Evolutionary conservation across 2,797 vertebrate genomes (phyloP).

Genomic region (Eospalax fontanierii): DNA sequence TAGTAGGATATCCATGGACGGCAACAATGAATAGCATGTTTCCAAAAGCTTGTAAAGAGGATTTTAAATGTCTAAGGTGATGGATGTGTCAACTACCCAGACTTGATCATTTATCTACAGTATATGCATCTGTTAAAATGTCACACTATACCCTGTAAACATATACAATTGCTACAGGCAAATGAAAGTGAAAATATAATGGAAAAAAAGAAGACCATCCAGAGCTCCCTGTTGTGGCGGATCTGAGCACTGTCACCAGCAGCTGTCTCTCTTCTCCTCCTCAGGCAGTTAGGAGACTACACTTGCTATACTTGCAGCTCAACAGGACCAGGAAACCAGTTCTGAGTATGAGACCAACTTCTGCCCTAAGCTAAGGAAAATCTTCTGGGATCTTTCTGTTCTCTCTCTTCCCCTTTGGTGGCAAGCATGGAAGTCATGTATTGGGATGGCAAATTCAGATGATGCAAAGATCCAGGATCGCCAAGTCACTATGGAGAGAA

Average conservation of each 20-base stretch:
- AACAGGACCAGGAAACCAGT: not conserved
- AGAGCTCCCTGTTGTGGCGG: not conserved
- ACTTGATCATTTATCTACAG: not conserved
- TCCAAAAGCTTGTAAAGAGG: not conserved
- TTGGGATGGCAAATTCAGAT: not conserved
- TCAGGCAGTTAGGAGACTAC: not conserved
- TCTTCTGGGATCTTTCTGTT: not conserved
- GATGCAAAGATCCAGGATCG: not conserved
- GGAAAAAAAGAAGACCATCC: not conserved
- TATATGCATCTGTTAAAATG: too few species aligned
- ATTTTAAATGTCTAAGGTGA: not conserved
- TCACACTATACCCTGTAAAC: not conserved
- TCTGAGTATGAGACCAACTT: not conserved
- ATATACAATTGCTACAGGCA: not conserved
- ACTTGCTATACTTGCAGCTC: not conserved
- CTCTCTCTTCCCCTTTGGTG: not conserved
- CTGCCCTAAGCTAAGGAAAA: not conserved
- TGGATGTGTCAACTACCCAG: not conserved
- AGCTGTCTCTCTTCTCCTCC: not conserved
- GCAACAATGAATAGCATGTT: not conserved
- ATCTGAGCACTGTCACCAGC: not conserved
- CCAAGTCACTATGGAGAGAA: too few species aligned
- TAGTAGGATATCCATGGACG: not conserved
- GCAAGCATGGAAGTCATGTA: not conserved
- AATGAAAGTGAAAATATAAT: not conserved